These are phyloP conservation scores for Caradrina clavipalpis DNA, from an alignment of 2,888 invertebrate genomes.

Conservation along the genomic window DNA sequence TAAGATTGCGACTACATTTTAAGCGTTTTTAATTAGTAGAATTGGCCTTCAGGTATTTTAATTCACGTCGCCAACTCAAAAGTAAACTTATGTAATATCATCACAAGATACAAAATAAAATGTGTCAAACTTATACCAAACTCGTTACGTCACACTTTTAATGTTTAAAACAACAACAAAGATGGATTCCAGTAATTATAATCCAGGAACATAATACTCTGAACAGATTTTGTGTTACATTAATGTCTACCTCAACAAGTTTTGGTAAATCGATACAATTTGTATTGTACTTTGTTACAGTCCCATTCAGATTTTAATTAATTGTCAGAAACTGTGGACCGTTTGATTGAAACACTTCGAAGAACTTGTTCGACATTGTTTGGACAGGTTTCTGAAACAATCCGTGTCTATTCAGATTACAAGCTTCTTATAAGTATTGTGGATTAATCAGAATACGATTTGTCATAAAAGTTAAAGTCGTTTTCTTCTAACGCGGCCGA, in stretches of 20 bases:
- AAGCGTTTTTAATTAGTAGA: too few relatives aligned
- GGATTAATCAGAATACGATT: slow-evolving; percentile 68
- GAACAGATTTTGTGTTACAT: slow-evolving; percentile 60
- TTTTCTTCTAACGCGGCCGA: slow-evolving; percentile 23
- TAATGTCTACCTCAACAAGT: slow-evolving; percentile 62
- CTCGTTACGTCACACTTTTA: slow-evolving; percentile 22
- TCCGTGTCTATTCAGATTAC: slow-evolving; percentile 73
- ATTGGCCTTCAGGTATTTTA: background rate
- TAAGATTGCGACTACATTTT: too few relatives aligned
- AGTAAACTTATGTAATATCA: slow-evolving; percentile 18
- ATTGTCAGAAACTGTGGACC: slow-evolving; percentile 80
- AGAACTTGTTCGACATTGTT: slow-evolving; percentile 84
- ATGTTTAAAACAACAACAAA: slow-evolving; percentile 43
- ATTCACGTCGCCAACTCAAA: background rate
- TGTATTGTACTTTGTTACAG: slow-evolving; percentile 76
- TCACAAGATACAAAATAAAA: slow-evolving; percentile 32
- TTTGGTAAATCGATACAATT: slow-evolving; percentile 76
- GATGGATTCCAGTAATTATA: slow-evolving; percentile 41
- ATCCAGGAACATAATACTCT: slow-evolving; percentile 49
- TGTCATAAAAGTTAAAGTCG: slow-evolving; percentile 58
- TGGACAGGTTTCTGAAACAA: slow-evolving; percentile 77
- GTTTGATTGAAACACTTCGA: slow-evolving; percentile 83
- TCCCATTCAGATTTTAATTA: slow-evolving; percentile 83
- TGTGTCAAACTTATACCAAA: slow-evolving; percentile 32
- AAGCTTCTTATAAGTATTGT: slow-evolving; percentile 68